Evolutionary conservation across 1,140 invertebrate species (phyloP).

Genomic region (Aphelinus certus): DNA sequence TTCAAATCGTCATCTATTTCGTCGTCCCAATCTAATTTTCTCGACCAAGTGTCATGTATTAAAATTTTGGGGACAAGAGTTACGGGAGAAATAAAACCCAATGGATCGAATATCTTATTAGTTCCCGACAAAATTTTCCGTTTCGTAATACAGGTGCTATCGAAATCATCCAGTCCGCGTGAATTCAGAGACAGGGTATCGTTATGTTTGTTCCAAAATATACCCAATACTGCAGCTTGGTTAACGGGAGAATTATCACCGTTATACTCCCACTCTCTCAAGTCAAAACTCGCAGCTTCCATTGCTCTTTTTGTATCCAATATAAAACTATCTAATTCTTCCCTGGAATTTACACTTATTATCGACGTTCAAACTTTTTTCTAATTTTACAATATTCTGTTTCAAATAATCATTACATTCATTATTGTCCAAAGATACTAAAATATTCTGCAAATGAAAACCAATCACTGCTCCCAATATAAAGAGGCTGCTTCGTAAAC

Average conservation of each 20-base stretch:
- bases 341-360: slow-evolving; percentile 17
- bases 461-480: slow-evolving; percentile 34
- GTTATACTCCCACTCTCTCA: slow-evolving; percentile 28
- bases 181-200: slow-evolving; percentile 17
- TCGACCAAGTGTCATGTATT: slow-evolving; percentile 45
- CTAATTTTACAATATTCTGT: slow-evolving; percentile 11
- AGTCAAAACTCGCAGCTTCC: slow-evolving; percentile 10
- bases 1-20: slow-evolving; percentile 22
- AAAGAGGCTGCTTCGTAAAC: slow-evolving; percentile 48
- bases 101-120: slow-evolving; percentile 51
- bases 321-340: slow-evolving; percentile 23
- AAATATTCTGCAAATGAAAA: slow-evolving; percentile 35
- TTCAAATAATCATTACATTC: no score
- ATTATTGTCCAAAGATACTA: no score
- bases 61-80: slow-evolving; percentile 47
- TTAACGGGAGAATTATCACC: no score
- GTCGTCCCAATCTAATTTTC: slow-evolving; percentile 48
- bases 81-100: slow-evolving; percentile 49
- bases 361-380: slow-evolving; percentile 34
- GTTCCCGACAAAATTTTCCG: slow-evolving; percentile 43
- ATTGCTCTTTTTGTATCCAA: not conserved
- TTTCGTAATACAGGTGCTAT: slow-evolving; percentile 35
- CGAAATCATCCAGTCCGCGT: no score
- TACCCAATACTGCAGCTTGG: slow-evolving; percentile 30
- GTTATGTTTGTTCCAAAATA: slow-evolving; percentile 23